phyloP scores from a whole-genome alignment of 2,888 invertebrate species.

The Tipula confusa region DNA sequence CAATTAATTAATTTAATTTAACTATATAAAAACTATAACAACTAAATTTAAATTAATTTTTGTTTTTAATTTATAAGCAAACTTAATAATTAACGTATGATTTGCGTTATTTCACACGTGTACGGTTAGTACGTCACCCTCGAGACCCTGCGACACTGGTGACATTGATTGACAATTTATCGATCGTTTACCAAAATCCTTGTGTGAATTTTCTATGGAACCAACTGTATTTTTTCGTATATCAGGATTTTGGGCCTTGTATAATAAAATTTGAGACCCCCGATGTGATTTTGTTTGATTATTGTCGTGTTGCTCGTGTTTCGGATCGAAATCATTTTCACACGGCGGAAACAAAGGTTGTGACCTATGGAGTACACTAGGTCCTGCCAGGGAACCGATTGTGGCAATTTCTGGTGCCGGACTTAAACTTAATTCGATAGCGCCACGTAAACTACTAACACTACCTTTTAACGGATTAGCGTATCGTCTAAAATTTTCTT shows the following conservation, averaged over 20 bases:
- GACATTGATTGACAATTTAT: constrained; percentile 54
- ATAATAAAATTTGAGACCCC: constrained; percentile 63
- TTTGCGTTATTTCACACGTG: constrained; percentile 47
- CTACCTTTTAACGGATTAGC: constrained; percentile 70
- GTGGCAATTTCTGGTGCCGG: constrained; percentile 46
- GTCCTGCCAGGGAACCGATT: constrained; percentile 49
- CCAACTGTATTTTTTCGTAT: constrained; percentile 78
- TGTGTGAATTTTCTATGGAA: constrained; percentile 53
- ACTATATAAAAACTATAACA: constrained; percentile 13
- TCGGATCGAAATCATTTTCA: constrained; percentile 48
- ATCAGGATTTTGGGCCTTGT: constrained; percentile 81
- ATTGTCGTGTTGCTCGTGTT: constrained; percentile 45
- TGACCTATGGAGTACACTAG: constrained; percentile 46
- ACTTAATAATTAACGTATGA: background rate
- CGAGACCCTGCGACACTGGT: constrained; percentile 38
- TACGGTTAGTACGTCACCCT: constrained; percentile 54
- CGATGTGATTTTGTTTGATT: constrained; percentile 49
- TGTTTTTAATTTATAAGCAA: background rate
- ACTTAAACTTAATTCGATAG: constrained; percentile 52
- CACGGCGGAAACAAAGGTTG: constrained; percentile 48
- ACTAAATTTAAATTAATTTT: background rate
- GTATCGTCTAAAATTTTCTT: constrained; percentile 80
- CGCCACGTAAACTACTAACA: constrained; percentile 53
- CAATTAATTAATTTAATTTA: constrained; percentile 26
- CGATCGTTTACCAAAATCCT: constrained; percentile 74